Conservation (phyloP, 2,888 invertebrate species). For the Cosmorhoe ocellata region DNA sequence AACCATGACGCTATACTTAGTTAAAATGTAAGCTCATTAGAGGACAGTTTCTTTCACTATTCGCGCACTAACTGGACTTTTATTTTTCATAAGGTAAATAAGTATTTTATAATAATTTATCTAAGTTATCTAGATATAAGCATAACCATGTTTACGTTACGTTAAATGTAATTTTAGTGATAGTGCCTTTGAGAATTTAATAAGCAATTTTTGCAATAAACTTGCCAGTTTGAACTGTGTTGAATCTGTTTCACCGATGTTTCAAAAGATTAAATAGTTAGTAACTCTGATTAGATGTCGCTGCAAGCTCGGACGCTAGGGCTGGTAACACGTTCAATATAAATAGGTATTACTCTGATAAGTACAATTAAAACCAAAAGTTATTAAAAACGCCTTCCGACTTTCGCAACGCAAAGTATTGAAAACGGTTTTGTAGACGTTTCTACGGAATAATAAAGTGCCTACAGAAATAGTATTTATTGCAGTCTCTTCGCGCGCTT, state of each 20-base stretch:
- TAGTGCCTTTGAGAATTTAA: constrained; percentile 18
- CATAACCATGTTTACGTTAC: not conserved
- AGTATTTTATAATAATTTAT: too few species aligned
- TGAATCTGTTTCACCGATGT: not conserved
- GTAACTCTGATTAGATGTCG: constrained; percentile 19
- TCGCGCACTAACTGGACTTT: too few species aligned
- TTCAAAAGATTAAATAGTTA: too few species aligned
- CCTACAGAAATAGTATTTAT: constrained; percentile 8
- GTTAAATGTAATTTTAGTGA: constrained; percentile 7
- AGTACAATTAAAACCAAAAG: not conserved
- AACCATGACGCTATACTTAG: too few species aligned
- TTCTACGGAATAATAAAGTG: not conserved
- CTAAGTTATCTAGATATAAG: not conserved
- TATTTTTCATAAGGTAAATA: too few species aligned
- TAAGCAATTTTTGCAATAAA: constrained; percentile 14
- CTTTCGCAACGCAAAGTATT: too few species aligned
- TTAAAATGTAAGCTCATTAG: too few species aligned
- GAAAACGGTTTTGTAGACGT: too few species aligned
- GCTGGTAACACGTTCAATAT: too few species aligned
- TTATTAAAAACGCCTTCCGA: too few species aligned
- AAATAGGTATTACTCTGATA: not conserved
- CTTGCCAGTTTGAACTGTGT: constrained; percentile 3
- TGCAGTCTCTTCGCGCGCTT: constrained; percentile 25
- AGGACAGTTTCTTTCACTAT: too few species aligned
- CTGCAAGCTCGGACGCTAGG: constrained; percentile 35